These are phyloP conservation scores for Cerastis rubricosa DNA, from an alignment of 2,888 invertebrate genomes.

Conservation along the genomic window DNA sequence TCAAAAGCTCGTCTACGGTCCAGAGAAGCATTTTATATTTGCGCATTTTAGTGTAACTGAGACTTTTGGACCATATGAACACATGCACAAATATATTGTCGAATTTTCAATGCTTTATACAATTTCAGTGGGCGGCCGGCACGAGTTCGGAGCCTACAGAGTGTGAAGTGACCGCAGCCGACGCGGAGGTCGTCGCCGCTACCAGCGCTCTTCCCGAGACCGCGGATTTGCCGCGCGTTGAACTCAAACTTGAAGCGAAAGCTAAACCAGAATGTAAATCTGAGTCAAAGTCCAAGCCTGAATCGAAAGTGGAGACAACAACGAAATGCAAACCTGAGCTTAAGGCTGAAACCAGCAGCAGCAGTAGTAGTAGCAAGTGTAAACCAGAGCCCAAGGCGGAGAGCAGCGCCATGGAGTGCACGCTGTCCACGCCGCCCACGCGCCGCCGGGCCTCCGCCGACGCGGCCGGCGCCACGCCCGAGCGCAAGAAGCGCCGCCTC, in stretches of 20 bases:
- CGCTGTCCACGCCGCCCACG: conserved; percentile 75
- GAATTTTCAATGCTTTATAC: background rate
- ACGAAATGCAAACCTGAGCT: conserved; percentile 68
- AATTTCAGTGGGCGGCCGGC: conserved; percentile 82
- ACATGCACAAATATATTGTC: background rate
- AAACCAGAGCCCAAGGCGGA: conserved; percentile 69
- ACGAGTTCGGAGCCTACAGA: conserved; percentile 74
- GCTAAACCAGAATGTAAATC: conserved; percentile 63
- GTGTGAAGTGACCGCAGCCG: conserved; percentile 57
- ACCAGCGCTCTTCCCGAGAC: conserved; percentile 58
- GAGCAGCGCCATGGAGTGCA: conserved; percentile 66
- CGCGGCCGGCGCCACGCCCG: conserved; percentile 79
- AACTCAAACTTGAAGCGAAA: conserved; percentile 62
- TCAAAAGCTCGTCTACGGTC: background rate
- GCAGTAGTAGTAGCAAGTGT: conserved; percentile 47
- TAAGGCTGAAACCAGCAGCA: conserved; percentile 64
- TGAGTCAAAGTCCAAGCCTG: conserved; percentile 63
- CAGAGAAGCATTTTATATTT: background rate
- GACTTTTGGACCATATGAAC: background rate
- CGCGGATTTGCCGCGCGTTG: conserved; percentile 63
- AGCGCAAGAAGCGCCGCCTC: conserved; percentile 88
- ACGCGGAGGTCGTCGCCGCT: conserved; percentile 55
- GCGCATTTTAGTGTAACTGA: background rate
- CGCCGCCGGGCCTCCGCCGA: conserved; percentile 85
- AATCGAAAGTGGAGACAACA: conserved; percentile 65